Evolutionary conservation across 2,888 invertebrate species (phyloP).

Genomic region (Metacarcinus magister): DNA sequence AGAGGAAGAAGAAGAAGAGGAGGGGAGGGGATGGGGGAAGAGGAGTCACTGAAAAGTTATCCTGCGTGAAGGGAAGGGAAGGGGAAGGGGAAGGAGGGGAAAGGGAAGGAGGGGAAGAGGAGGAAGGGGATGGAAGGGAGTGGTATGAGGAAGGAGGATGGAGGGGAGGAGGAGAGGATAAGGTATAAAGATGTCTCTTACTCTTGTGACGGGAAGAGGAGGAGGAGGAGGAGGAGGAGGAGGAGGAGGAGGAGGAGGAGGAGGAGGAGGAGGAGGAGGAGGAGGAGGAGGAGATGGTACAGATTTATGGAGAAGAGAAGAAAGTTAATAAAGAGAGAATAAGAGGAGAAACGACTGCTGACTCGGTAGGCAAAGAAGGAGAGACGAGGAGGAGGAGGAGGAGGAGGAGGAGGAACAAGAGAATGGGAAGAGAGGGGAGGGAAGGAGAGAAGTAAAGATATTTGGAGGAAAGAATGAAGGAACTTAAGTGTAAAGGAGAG

Average conservation of each 20-base stretch:
- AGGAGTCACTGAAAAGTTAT: not conserved
- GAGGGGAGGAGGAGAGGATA: not conserved
- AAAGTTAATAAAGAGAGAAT: conserved; percentile 38
- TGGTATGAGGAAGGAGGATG: not conserved
- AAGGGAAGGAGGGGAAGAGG: not conserved
- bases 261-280: not conserved
- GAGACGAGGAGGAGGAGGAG: not conserved
- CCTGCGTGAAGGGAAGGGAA: not conserved
- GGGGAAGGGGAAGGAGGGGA: not conserved
- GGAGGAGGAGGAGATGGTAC: conserved; percentile 41
- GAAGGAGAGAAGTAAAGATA: not conserved
- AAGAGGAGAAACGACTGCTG: conserved; percentile 41
- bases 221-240: conserved; percentile 12
- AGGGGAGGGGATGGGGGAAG: not conserved
- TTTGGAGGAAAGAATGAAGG: not conserved
- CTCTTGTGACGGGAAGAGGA: not conserved
- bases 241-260: not conserved
- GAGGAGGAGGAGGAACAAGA: not conserved
- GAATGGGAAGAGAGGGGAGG: not conserved
- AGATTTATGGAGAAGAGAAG: conserved; percentile 38
- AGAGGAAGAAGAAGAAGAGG: not conserved
- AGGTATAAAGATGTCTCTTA: conserved; percentile 16
- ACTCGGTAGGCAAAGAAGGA: conserved; percentile 1
- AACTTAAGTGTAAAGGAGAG: not conserved
- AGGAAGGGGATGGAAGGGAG: not conserved